Conservation (phyloP, 2,113 vertebrate genomes). For the Tachycineta bicolor region DNA sequence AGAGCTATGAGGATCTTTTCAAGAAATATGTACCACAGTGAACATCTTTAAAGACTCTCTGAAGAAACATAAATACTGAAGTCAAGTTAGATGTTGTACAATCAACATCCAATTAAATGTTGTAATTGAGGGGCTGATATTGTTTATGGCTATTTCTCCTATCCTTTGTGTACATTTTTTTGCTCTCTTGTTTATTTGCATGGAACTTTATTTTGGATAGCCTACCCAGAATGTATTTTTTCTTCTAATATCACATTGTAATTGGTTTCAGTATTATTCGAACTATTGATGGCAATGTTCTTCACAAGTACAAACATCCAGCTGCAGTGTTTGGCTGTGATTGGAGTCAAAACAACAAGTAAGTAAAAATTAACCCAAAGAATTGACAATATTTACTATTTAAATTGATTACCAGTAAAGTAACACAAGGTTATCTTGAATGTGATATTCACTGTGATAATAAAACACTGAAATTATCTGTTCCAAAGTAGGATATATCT, state of each 20-base stretch:
- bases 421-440: neutral
- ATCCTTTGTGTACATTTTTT: neutral
- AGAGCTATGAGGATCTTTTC: neutral
- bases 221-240: neutral
- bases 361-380: constrained; percentile 55
- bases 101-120: neutral
- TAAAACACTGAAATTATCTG: neutral
- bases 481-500: neutral
- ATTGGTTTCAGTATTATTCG: constrained; percentile 87
- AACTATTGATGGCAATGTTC: constrained; percentile 90
- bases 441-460: neutral
- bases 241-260: neutral
- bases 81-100: neutral
- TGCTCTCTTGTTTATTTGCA: neutral
- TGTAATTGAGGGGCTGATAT: neutral
- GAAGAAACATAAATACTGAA: neutral
- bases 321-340: constrained; percentile 97
- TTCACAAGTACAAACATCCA: constrained; percentile 96
- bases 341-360: constrained; percentile 99
- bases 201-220: neutral
- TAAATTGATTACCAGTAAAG: neutral
- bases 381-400: neutral
- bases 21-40: neutral
- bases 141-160: neutral
- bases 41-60: neutral